These are phyloP conservation scores for Micrasema longulum DNA, from an alignment of 1,140 invertebrate genomes.

Conservation along the genomic window DNA sequence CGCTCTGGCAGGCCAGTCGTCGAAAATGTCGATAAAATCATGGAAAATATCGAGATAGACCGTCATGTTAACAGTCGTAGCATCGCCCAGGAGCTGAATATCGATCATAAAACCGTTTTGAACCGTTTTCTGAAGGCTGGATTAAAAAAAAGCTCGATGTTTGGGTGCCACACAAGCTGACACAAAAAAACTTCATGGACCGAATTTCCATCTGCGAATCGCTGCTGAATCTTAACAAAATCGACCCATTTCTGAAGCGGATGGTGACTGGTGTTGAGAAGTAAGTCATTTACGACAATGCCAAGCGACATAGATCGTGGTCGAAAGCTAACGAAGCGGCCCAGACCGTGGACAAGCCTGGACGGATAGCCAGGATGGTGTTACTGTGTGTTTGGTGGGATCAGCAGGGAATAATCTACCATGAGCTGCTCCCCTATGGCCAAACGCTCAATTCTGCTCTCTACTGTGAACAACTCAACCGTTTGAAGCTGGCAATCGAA, in stretches of 20 bases:
- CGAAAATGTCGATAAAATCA: constrained; percentile 20
- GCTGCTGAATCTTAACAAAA: constrained; percentile 21
- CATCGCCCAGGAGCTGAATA: constrained; percentile 22
- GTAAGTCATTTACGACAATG: too few relatives aligned
- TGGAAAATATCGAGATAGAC: constrained; percentile 10
- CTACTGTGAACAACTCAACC: too few relatives aligned
- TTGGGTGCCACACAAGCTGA: constrained; percentile 12
- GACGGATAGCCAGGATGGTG: too few relatives aligned
- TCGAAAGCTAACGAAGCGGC: too few relatives aligned
- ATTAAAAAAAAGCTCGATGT: constrained; percentile 20
- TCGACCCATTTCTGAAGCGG: constrained; percentile 18
- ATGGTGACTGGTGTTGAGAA: constrained; percentile 14
- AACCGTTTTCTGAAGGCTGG: constrained; percentile 11
- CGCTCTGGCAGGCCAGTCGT: constrained; percentile 16
- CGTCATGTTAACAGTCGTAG: constrained; percentile 14
- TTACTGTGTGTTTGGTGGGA: too few relatives aligned
- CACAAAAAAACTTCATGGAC: constrained; percentile 15
- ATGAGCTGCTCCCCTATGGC: too few relatives aligned
- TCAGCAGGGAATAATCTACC: too few relatives aligned
- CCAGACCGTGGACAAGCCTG: too few relatives aligned
- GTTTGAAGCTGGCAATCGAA: too few relatives aligned
- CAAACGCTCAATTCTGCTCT: too few relatives aligned
- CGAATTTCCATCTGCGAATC: constrained; percentile 17
- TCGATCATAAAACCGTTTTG: constrained; percentile 12
- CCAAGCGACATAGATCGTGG: too few relatives aligned